Evolutionary conservation across 2,113 vertebrate genomes (phyloP).

Genomic region (Pristiophorus japonicus): DNA sequence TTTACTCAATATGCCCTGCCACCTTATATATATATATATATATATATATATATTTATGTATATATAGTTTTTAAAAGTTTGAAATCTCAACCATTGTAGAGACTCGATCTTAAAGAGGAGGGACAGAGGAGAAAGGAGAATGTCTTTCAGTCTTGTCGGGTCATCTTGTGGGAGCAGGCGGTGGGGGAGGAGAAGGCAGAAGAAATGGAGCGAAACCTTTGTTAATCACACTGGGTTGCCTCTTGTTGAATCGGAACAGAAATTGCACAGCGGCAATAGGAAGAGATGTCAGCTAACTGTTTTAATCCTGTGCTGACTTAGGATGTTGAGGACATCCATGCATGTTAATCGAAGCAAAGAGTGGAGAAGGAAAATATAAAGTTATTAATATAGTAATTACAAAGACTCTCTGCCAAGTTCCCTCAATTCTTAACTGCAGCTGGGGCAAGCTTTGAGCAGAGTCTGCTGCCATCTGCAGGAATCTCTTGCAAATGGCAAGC

Average conservation of each 20-base stretch:
- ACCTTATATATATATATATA: too few species aligned
- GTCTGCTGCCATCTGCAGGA: conserved; percentile 28
- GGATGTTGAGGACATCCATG: not conserved
- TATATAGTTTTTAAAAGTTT: not conserved
- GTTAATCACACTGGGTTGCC: not conserved
- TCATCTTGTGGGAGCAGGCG: not conserved
- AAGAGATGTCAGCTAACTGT: not conserved
- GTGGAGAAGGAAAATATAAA: not conserved
- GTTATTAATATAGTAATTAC: not conserved
- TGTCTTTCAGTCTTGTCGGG: not conserved
- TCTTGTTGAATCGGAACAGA: not conserved
- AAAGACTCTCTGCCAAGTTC: not conserved
- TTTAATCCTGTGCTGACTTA: not conserved
- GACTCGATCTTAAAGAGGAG: too few species aligned
- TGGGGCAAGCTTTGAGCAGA: not conserved
- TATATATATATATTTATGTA: too few species aligned
- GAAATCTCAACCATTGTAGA: not conserved
- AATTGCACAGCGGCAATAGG: not conserved
- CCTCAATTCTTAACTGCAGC: not conserved
- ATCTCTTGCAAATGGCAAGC: not conserved
- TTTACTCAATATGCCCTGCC: too few species aligned
- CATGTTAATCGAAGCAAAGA: not conserved
- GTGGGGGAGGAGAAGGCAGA: not conserved
- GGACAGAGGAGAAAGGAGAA: not conserved
- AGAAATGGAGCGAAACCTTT: not conserved